A percentile compares a stretch with the other conserved stretches of the same genome.
phyloP scores from a whole-genome alignment of 2,113 vertebrate genomes.

The Pangasianodon gigas region DNA sequence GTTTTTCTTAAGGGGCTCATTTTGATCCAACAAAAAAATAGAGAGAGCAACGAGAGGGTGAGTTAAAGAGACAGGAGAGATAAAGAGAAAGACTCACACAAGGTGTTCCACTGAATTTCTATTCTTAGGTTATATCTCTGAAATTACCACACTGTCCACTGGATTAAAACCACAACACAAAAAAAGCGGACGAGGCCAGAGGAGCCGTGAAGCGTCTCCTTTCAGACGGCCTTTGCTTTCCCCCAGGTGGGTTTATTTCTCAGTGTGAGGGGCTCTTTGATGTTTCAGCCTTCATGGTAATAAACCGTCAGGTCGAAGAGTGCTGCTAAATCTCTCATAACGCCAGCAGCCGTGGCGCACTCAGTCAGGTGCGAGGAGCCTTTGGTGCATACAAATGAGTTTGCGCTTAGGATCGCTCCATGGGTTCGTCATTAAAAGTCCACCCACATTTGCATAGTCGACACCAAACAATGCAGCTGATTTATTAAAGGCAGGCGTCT shows the following conservation, averaged over 20 bases:
- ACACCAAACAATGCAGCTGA: constrained; percentile 38
- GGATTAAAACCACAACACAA: constrained; percentile 44
- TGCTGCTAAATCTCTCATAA: constrained; percentile 14
- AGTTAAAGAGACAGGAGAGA: constrained; percentile 4
- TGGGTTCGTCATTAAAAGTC: constrained; percentile 35
- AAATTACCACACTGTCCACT: constrained; percentile 33
- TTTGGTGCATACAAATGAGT: constrained; percentile 39
- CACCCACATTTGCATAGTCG: constrained; percentile 33
- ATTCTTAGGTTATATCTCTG: constrained; percentile 28
- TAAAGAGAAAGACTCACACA: constrained; percentile 12
- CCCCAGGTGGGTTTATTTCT: constrained; percentile 27
- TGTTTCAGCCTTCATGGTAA: constrained; percentile 34
- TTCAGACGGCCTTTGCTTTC: constrained; percentile 29
- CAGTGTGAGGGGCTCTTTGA: constrained; percentile 28
- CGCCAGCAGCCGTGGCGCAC: background rate
- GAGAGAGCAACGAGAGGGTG: background rate
- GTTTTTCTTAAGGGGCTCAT: constrained; percentile 49
- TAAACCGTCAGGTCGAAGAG: constrained; percentile 16
- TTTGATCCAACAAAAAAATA: constrained; percentile 31
- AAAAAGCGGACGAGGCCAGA: constrained; percentile 4
- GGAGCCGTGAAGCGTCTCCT: constrained; percentile 13
- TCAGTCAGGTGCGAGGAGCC: constrained; percentile 15
- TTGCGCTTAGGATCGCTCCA: constrained; percentile 8
- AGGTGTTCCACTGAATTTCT: constrained; percentile 30
- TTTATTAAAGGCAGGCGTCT: constrained; percentile 41